Conservation (phyloP, 1,140 invertebrate genomes). For the Reticulitermes speratus region DNA sequence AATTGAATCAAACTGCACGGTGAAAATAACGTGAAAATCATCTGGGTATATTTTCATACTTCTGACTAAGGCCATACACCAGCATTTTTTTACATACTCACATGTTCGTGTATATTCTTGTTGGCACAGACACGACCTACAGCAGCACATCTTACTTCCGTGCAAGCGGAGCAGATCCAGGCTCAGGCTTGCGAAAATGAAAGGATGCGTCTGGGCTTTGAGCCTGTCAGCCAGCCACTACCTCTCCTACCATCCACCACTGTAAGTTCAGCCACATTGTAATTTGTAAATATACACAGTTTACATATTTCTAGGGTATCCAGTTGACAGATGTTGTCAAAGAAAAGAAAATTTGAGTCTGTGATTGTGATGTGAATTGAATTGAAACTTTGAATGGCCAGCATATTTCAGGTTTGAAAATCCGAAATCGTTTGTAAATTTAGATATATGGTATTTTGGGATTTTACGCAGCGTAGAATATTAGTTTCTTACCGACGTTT, state of each 20-base stretch:
- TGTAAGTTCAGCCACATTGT: background rate
- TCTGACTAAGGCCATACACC: background rate
- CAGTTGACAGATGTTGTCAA: too few species aligned
- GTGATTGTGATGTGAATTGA: too few species aligned
- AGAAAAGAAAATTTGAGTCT: too few species aligned
- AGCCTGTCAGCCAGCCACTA: conserved; percentile 87
- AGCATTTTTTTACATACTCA: too few species aligned
- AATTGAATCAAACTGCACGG: too few species aligned
- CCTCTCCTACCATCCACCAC: conserved; percentile 57
- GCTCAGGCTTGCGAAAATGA: conserved; percentile 96
- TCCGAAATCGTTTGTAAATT: too few species aligned
- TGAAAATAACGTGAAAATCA: too few species aligned
- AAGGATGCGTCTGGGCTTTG: conserved; percentile 90
- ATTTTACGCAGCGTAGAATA: too few species aligned
- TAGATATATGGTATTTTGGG: too few species aligned
- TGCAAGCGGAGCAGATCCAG: conserved; percentile 92
- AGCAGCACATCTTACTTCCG: conserved; percentile 92
- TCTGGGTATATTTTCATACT: background rate
- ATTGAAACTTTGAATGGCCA: too few species aligned
- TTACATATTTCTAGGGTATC: background rate
- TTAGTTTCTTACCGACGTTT: too few species aligned
- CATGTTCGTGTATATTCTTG: conserved; percentile 33
- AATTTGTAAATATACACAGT: background rate
- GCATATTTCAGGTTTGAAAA: too few species aligned
- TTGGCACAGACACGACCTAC: conserved; percentile 79